Conservation (phyloP, 2,888 invertebrate species). For the Lepidochrysops patricia region DNA sequence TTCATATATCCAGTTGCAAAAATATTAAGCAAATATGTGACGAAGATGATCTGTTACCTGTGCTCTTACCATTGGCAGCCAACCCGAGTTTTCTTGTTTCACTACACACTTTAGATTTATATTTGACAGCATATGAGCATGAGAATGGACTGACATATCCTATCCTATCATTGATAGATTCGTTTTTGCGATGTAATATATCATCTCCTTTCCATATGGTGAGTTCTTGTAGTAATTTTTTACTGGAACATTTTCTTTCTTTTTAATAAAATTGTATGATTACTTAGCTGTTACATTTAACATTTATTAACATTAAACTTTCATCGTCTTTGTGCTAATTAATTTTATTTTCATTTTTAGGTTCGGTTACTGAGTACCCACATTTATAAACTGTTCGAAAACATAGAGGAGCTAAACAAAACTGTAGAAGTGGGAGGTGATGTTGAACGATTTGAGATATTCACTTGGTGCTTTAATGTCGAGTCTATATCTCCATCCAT, state of each 20-base stretch:
- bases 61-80: constrained; percentile 56
- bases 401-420: constrained; percentile 63
- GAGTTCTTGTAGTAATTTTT: constrained; percentile 33
- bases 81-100: constrained; percentile 61
- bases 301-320: too few relatives aligned
- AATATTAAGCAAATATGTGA: constrained; percentile 60
- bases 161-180: constrained; percentile 63
- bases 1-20: constrained; percentile 71
- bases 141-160: constrained; percentile 56
- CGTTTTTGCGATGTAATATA: constrained; percentile 75
- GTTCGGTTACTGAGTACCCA: constrained; percentile 82
- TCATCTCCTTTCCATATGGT: constrained; percentile 81
- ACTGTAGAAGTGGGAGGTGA: constrained; percentile 40
- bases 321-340: not conserved
- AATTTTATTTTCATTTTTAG: constrained; percentile 45
- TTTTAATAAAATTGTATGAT: not conserved
- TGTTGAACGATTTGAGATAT: constrained; percentile 72
- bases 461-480: constrained; percentile 79
- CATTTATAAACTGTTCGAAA: constrained; percentile 80
- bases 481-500: constrained; percentile 83
- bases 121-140: constrained; percentile 63
- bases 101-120: constrained; percentile 72
- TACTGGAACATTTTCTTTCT: not conserved
- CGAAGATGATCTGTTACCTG: constrained; percentile 52
- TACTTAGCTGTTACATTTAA: too few relatives aligned